Evolutionary conservation across 1,140 invertebrate species (phyloP).

Genomic region (Hetaerina americana): DNA sequence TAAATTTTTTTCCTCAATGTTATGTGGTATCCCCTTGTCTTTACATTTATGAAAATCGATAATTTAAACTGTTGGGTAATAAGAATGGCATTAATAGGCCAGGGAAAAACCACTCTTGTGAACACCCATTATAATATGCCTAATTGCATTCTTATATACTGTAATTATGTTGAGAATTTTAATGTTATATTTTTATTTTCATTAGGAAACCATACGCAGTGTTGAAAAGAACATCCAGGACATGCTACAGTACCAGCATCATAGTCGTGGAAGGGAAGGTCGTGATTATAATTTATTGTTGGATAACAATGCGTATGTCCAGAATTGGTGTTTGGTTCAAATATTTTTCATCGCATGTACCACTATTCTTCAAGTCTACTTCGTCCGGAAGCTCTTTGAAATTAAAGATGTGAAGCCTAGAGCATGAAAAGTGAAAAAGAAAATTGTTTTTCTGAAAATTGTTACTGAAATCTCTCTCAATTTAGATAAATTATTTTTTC

Average conservation of each 20-base stretch:
- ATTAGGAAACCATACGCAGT: conserved; percentile 50
- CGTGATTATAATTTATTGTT: conserved; percentile 67
- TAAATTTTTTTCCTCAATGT: neutral
- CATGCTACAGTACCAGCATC: conserved; percentile 69
- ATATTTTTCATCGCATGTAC: conserved; percentile 67
- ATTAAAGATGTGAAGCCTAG: conserved; percentile 43
- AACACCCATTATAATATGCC: neutral
- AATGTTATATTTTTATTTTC: conserved; percentile 21
- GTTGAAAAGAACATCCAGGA: conserved; percentile 76
- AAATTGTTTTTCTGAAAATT: too few species aligned
- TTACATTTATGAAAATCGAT: neutral
- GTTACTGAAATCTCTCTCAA: too few species aligned
- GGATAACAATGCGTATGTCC: conserved; percentile 75
- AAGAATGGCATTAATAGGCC: neutral
- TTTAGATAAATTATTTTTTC: too few species aligned
- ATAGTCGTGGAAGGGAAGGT: conserved; percentile 59
- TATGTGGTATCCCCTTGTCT: neutral
- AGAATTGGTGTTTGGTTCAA: conserved; percentile 75
- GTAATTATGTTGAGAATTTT: neutral
- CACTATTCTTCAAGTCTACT: conserved; percentile 68
- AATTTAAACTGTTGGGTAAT: neutral
- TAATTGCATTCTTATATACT: neutral
- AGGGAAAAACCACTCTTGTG: neutral
- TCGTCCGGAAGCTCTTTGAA: conserved; percentile 78
- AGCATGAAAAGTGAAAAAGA: too few species aligned